Conservation (phyloP, 2,888 invertebrate genomes). For the Caenorhabditis imperialis region DNA sequence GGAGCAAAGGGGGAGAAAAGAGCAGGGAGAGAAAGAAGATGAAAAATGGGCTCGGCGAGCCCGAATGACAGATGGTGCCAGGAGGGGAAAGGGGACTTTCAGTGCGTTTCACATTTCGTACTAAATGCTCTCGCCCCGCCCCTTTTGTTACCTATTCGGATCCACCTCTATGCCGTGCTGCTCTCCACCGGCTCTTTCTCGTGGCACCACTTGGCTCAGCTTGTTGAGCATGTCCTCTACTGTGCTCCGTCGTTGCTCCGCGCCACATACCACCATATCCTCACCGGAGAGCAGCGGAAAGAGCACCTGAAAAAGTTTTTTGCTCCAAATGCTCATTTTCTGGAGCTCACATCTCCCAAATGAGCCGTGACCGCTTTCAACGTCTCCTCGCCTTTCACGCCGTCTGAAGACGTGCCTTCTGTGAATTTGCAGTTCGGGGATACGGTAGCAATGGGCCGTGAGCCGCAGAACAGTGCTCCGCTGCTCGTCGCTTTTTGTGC, state of each 20-base stretch:
- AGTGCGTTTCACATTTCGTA: too few relatives aligned
- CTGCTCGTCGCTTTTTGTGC: not conserved
- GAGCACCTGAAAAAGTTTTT: slow-evolving; percentile 60
- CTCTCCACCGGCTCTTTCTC: slow-evolving; percentile 23
- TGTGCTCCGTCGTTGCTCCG: slow-evolving; percentile 63
- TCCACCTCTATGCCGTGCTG: slow-evolving; percentile 22
- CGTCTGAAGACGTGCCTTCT: slow-evolving; percentile 1
- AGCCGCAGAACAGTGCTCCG: slow-evolving; percentile 31
- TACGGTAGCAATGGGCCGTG: slow-evolving; percentile 27
- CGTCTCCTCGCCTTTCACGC: slow-evolving; percentile 50
- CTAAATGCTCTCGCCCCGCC: not conserved
- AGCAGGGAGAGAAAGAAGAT: too few relatives aligned
- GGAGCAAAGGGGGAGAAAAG: too few relatives aligned
- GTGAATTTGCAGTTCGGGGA: slow-evolving; percentile 5
- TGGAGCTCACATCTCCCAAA: slow-evolving; percentile 57
- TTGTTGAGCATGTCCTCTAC: slow-evolving; percentile 69
- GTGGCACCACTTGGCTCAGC: slow-evolving; percentile 28
- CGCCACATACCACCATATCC: slow-evolving; percentile 67
- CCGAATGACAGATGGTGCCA: slow-evolving; percentile 8
- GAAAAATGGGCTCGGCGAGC: not conserved
- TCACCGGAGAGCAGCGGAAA: slow-evolving; percentile 69
- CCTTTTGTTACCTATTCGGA: slow-evolving; percentile 22
- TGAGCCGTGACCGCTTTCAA: slow-evolving; percentile 53
- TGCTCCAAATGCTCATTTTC: not conserved
- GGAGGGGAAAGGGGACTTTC: too few relatives aligned